phyloP scores from a whole-genome alignment of 2,888 invertebrate genomes.

The Cryptosula pallasiana region DNA sequence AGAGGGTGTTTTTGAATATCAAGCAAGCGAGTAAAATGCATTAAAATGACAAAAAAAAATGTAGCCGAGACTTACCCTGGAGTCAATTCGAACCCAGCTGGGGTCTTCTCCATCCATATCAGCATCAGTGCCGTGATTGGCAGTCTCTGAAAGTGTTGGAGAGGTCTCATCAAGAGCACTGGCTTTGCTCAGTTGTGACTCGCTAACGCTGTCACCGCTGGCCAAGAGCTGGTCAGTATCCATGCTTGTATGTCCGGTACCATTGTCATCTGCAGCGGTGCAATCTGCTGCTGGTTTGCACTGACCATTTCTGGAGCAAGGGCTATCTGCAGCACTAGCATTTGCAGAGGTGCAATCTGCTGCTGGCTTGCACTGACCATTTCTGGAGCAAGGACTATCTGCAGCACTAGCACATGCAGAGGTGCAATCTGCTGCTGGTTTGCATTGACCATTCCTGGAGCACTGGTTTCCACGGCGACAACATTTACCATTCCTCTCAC shows the following conservation, averaged over 20 bases:
- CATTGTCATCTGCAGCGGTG: no score
- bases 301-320: no score
- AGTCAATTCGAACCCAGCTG: conserved; percentile 1
- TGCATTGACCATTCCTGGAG: background rate
- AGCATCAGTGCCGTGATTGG: background rate
- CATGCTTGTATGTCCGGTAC: background rate
- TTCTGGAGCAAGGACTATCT: no score
- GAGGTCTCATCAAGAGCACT: background rate
- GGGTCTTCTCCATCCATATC: conserved; percentile 12
- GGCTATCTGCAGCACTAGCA: no score
- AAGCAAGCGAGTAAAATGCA: no score
- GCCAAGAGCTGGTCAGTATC: conserved; percentile 3
- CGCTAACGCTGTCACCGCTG: background rate
- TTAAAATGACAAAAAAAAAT: no score
- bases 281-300: no score
- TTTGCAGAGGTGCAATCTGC: no score
- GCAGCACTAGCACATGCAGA: no score
- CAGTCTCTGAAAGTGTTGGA: background rate
- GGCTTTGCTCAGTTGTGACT: background rate
- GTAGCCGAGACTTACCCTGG: no score
- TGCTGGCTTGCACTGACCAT: no score
- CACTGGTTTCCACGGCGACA: background rate
- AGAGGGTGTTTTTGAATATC: no score
- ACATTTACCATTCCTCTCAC: background rate
- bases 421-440: background rate